These are phyloP conservation scores for Monodelphis domestica DNA, from an alignment of 2,797 vertebrate genomes.

Conservation along the genomic window DNA sequence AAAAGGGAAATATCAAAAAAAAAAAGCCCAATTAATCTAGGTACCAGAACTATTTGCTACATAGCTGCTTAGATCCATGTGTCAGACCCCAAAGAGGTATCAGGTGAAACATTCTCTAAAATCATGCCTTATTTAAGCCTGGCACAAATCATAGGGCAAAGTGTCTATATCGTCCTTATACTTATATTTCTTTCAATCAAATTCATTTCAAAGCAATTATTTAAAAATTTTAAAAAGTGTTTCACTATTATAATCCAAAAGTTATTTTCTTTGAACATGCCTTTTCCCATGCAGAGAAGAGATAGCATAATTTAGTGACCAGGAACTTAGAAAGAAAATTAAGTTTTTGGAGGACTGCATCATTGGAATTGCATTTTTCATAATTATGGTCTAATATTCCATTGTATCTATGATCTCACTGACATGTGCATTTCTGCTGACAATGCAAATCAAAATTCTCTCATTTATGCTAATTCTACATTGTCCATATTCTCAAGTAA, in stretches of 20 bases:
- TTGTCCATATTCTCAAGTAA: not conserved
- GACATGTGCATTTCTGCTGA: not conserved
- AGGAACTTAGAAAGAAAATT: not conserved
- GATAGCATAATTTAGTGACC: not conserved
- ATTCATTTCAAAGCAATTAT: constrained; percentile 25
- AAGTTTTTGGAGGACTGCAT: not conserved
- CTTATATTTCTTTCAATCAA: constrained; percentile 34
- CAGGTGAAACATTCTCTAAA: not conserved
- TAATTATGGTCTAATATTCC: not conserved
- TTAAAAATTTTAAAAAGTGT: not conserved
- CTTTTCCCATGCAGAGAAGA: constrained; percentile 20
- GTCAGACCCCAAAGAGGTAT: not conserved
- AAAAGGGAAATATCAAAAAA: not conserved
- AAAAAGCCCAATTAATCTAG: not conserved
- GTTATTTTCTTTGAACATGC: constrained; percentile 17
- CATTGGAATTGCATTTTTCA: not conserved
- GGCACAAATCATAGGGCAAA: constrained; percentile 1
- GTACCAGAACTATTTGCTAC: not conserved
- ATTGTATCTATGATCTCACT: not conserved
- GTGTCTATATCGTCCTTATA: not conserved
- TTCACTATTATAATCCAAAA: constrained; percentile 8
- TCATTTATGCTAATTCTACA: not conserved
- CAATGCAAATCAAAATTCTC: not conserved
- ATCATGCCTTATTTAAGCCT: not conserved
- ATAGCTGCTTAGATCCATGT: not conserved